Percentiles rank a stretch among this genome's conserved stretches.
phyloP scores from a whole-genome alignment of 2,797 vertebrate genomes.

The Sebastes nivosus region DNA sequence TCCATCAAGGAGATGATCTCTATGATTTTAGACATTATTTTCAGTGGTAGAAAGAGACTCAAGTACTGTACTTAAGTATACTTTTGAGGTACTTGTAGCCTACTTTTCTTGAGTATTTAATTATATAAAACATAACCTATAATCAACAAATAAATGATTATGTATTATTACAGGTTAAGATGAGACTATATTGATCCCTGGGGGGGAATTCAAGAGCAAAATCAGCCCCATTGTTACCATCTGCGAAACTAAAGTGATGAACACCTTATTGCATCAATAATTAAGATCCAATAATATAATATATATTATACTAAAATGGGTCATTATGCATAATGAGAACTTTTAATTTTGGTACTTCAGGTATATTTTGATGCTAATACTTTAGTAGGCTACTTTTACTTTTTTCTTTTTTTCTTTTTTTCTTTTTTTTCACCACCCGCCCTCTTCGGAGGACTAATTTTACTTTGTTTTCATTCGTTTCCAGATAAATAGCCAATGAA shows the following conservation, averaged over 20 bases:
- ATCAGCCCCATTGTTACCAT: background rate
- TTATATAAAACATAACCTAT: background rate
- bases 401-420: too few relatives aligned
- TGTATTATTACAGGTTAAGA: background rate
- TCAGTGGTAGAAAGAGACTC: background rate
- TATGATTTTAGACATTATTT: background rate
- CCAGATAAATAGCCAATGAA: too few relatives aligned
- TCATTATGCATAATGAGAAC: background rate
- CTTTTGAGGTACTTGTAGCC: background rate
- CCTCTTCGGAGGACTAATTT: too few relatives aligned
- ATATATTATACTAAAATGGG: too few relatives aligned
- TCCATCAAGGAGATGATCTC: background rate
- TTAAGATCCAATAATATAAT: background rate
- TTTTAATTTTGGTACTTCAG: background rate
- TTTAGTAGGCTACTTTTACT: background rate
- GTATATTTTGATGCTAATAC: background rate
- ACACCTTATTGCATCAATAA: background rate
- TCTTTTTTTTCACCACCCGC: too few relatives aligned
- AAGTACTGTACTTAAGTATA: background rate
- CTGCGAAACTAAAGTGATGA: background rate
- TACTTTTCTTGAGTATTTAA: background rate
- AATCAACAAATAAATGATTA: background rate
- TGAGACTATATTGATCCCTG: background rate
- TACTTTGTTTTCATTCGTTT: too few relatives aligned
- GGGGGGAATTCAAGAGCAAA: background rate